Evolutionary conservation across 1,140 invertebrate species (phyloP).

Genomic region (Drosophila littoralis): DNA sequence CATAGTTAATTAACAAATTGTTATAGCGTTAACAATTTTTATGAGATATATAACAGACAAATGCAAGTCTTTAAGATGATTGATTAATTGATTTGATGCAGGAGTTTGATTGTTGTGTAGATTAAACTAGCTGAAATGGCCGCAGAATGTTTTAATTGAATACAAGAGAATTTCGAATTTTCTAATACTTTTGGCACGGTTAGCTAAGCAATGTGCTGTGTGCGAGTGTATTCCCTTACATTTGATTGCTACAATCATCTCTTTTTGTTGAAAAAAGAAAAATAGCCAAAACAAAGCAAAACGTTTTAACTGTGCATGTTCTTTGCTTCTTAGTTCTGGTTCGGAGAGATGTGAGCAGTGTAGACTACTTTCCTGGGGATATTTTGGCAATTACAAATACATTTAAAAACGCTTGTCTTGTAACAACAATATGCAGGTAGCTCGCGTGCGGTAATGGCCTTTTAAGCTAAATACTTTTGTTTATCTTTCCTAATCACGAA

Average conservation of each 20-base stretch:
- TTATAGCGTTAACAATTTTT: slow-evolving; percentile 12
- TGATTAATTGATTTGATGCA: neutral
- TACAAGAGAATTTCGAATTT: neutral
- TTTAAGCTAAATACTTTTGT: slow-evolving; percentile 4
- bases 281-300: too few species aligned
- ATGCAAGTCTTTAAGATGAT: neutral
- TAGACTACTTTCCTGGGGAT: slow-evolving; percentile 8
- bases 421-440: slow-evolving; percentile 10
- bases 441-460: slow-evolving; percentile 8
- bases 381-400: slow-evolving; percentile 3
- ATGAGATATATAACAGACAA: slow-evolving; percentile 3
- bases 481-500: neutral
- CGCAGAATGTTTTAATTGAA: neutral
- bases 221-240: neutral
- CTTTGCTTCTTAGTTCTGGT: neutral
- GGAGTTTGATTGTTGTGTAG: slow-evolving; percentile 4
- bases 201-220: neutral
- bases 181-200: neutral
- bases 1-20: slow-evolving; percentile 8
- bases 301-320: neutral
- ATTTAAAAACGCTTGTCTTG: neutral
- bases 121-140: neutral
- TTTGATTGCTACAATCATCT: neutral
- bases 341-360: neutral
- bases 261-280: neutral